Evolutionary conservation across 2,113 vertebrate genomes (phyloP).

Genomic region (Tragelaphus strepsiceros): DNA sequence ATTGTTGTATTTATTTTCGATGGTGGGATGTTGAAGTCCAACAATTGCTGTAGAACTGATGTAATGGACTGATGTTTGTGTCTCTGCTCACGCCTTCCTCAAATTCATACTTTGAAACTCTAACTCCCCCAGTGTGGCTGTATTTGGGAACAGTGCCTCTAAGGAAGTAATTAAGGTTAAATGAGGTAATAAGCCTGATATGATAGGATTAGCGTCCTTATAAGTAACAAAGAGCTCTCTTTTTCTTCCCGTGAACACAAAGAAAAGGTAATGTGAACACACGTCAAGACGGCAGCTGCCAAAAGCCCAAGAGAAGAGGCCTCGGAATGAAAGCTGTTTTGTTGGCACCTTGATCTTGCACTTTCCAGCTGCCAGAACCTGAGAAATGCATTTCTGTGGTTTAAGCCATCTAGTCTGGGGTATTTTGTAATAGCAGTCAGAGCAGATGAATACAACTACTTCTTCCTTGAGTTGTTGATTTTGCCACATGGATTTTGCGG

Average conservation of each 20-base stretch:
- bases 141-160: not conserved
- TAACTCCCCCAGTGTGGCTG: not conserved
- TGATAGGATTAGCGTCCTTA: not conserved
- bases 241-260: not conserved
- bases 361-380: not conserved
- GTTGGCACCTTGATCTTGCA: not conserved
- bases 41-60: not conserved
- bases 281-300: not conserved
- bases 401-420: not conserved
- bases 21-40: not conserved
- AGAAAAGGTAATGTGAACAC: not conserved
- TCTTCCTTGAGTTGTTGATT: not conserved
- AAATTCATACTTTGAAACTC: not conserved
- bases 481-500: not conserved
- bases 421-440: not conserved
- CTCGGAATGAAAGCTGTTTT: not conserved
- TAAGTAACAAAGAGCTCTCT: not conserved
- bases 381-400: not conserved
- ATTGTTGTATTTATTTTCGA: not conserved
- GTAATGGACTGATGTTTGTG: not conserved
- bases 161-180: not conserved
- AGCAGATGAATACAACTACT: not conserved
- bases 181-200: not conserved
- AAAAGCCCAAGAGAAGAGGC: not conserved
- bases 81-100: not conserved